phyloP scores from a whole-genome alignment of 2,113 vertebrate genomes.

The Craseonycteris thonglongyai region DNA sequence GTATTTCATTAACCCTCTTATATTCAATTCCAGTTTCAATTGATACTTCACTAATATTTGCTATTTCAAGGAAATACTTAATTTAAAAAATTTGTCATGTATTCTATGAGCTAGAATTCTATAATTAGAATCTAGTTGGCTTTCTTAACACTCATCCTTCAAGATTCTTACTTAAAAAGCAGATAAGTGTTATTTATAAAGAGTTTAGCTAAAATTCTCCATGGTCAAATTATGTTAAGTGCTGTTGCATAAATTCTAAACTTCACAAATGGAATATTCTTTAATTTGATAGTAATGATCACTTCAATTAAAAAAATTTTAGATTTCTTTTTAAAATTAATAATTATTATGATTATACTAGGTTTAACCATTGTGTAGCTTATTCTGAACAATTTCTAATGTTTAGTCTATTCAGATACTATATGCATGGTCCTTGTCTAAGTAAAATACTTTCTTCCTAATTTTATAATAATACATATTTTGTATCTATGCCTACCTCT shows the following conservation, averaged over 20 bases:
- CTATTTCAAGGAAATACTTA: constrained; percentile 30
- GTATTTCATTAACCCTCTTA: not conserved
- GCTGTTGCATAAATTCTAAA: not conserved
- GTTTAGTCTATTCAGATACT: not conserved
- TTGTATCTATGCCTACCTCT: not conserved
- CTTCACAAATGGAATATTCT: not conserved
- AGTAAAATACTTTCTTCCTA: not conserved
- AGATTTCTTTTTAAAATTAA: not conserved
- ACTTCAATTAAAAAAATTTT: not conserved
- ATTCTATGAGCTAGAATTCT: constrained; percentile 10
- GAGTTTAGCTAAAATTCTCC: not conserved
- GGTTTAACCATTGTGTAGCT: not conserved
- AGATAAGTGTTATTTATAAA: not conserved
- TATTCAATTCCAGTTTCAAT: constrained; percentile 22
- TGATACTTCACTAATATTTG: not conserved
- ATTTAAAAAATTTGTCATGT: constrained; percentile 23
- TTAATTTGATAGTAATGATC: not conserved
- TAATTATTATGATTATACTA: not conserved
- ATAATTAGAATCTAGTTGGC: constrained; percentile 35
- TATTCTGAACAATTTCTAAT: not conserved
- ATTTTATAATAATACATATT: not conserved
- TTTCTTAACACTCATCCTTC: not conserved
- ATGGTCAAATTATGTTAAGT: not conserved
- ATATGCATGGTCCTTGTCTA: not conserved
- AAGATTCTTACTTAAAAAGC: not conserved